Base-by-base conservation (phyloP, 2,888 invertebrate species). In the Pseudeuparius sepicola region DNA sequence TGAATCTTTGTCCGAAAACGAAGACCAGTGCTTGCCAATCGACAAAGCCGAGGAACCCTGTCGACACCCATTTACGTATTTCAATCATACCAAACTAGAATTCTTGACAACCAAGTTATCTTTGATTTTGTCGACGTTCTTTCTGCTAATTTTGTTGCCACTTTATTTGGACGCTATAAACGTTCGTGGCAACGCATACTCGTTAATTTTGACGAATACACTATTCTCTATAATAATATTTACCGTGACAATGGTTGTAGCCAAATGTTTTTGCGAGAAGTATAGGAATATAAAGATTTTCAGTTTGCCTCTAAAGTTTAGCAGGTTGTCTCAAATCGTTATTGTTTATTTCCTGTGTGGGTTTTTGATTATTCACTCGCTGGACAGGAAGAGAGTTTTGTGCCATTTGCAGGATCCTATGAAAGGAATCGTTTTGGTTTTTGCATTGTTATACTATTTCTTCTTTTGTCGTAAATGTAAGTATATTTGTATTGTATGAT, bases 361-460 rank as follows among this genome's bases (percentile, higher is more conserved):
- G n/a, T 60, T 69, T 43, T 56, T 67, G 31, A 56, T 67, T 24
- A 59, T 66, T n/a, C 65, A 67, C 43, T 60, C 68, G 3, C 48
- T 67, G 41, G 71, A 71, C 47, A 58, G 64, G 37, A 65, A 68
- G 43, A 55, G 70, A 45, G 73, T 74, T 4, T 57, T 71, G 31
- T 74, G 74, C 43, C 73, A 74, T 51, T 56, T 73, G 24, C 73
- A 73, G 49, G 73, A 73, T 54, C 73, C 74, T 1, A 65, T 73
- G 24, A 71, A 73, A 50, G 72, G 70, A 31, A 61, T 71, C 25
- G 61, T 68, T 4, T 52, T 73, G 31, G 68, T 71, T 6, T 71
- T 70, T 48, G 67, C 72, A 0, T 55, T 72, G 31, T 61, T 71
- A 9, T 70, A 68, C 52, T 73, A 72, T 50, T 73, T 73, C 57